phyloP scores from a whole-genome alignment of 2,888 invertebrate genomes.

The Calliscelio sp. region DNA sequence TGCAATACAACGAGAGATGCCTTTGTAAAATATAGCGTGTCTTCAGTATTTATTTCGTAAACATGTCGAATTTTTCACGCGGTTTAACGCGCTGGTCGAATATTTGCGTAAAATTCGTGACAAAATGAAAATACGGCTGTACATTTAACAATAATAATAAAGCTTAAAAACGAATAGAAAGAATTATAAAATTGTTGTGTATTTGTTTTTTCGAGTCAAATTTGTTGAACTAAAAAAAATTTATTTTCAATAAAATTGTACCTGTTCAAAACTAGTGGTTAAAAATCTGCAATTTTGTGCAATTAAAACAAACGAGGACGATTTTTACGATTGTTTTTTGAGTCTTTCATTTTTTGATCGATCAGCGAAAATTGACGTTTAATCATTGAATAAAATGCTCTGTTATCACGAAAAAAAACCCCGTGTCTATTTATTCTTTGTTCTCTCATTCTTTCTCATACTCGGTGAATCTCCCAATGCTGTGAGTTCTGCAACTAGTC shows the following conservation, averaged over 20 bases:
- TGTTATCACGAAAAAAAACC: constrained; percentile 78
- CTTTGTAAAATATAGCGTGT: constrained; percentile 74
- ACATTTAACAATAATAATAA: constrained; percentile 27
- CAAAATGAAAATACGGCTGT: constrained; percentile 45
- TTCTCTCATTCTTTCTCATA: constrained; percentile 32
- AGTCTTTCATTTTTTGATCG: constrained; percentile 62
- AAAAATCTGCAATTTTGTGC: constrained; percentile 60
- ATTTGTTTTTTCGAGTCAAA: constrained; percentile 26
- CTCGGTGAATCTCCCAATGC: constrained; percentile 18
- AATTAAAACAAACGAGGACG: constrained; percentile 32
- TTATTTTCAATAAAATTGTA: constrained; percentile 53
- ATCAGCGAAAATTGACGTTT: constrained; percentile 70
- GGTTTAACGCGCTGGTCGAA: constrained; percentile 68
- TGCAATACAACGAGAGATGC: constrained; percentile 68
- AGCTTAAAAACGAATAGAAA: too few species aligned
- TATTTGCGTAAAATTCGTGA: constrained; percentile 51
- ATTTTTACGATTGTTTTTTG: constrained; percentile 42
- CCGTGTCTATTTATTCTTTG: constrained; percentile 47
- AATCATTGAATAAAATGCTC: constrained; percentile 80
- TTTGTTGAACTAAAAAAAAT: constrained; percentile 19
- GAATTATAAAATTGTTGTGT: constrained; percentile 42
- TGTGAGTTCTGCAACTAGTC: constrained; percentile 23
- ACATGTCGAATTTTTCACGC: constrained; percentile 71
- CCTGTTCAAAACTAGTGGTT: constrained; percentile 60
- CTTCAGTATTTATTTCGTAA: constrained; percentile 75